These are phyloP conservation scores for Plusia festucae DNA, from an alignment of 2,888 invertebrate genomes.

Conservation along the genomic window DNA sequence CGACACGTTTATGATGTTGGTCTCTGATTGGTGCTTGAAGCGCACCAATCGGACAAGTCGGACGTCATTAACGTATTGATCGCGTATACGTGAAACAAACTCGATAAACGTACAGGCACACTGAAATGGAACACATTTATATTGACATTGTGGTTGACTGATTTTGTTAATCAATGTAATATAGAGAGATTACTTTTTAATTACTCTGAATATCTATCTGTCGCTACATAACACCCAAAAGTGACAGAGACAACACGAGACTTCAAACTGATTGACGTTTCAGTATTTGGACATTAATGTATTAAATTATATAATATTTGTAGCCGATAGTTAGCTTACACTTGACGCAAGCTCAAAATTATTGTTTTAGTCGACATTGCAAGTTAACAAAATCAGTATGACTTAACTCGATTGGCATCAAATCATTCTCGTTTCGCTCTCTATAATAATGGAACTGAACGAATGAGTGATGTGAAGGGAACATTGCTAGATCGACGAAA, in stretches of 20 bases:
- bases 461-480: slow-evolving; percentile 33
- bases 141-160: slow-evolving; percentile 22
- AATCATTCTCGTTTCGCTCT: slow-evolving; percentile 40
- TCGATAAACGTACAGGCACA: too few species aligned
- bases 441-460: slow-evolving; percentile 26
- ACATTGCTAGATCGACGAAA: slow-evolving; percentile 24
- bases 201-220: too few species aligned
- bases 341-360: slow-evolving; percentile 46
- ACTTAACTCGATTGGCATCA: slow-evolving; percentile 26
- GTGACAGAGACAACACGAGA: too few species aligned
- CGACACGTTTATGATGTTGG: too few species aligned
- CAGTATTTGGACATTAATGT: too few species aligned
- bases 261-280: too few species aligned
- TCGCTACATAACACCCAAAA: too few species aligned
- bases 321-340: slow-evolving; percentile 25
- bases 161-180: slow-evolving; percentile 32
- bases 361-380: slow-evolving; percentile 23
- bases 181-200: not conserved
- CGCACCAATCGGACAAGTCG: too few species aligned
- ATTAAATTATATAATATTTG: slow-evolving; percentile 26
- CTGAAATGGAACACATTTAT: slow-evolving; percentile 33
- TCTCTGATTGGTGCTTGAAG: too few species aligned
- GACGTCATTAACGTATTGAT: too few species aligned
- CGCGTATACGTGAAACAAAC: too few species aligned
- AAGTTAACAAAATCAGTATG: slow-evolving; percentile 30